Percentiles rank a stretch among this genome's conserved stretches.
phyloP scores from a whole-genome alignment of 53 echinoderm and acorn worm species.

The Zoroaster sp. region DNA sequence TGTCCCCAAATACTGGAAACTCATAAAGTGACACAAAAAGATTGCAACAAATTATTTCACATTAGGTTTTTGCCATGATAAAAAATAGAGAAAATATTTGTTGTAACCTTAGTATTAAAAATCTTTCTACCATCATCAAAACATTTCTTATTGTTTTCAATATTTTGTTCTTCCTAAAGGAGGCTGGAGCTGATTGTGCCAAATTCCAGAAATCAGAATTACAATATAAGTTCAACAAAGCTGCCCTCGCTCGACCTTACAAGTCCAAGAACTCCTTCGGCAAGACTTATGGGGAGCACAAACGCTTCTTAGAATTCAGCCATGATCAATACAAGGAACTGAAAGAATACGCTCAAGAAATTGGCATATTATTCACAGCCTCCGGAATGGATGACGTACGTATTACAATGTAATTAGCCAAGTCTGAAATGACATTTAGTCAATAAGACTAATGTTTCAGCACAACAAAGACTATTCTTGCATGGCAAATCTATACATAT shows the following conservation, averaged over 20 bases:
- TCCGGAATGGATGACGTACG: conserved; percentile 99
- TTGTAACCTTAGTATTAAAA: no score
- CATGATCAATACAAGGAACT: conserved; percentile 88
- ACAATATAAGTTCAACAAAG: conserved; percentile 93
- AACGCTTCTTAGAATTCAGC: conserved; percentile 91
- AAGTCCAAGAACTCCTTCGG: conserved; percentile 89
- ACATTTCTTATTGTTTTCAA: neutral
- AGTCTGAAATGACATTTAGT: neutral
- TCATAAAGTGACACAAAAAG: no score
- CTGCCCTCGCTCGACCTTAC: conserved; percentile 90
- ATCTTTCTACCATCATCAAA: no score
- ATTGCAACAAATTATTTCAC: no score
- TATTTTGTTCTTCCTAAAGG: conserved; percentile 46
- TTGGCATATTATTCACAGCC: conserved; percentile 93
- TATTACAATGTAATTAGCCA: neutral
- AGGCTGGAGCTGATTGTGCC: conserved; percentile 98
- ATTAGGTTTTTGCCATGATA: no score
- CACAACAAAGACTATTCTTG: no score
- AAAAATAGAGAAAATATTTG: no score
- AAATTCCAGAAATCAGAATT: conserved; percentile 99
- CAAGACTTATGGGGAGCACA: conserved; percentile 96
- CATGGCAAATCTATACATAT: no score
- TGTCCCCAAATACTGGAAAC: no score
- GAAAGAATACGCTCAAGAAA: conserved; percentile 86
- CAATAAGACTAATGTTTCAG: no score